These are phyloP conservation scores for Pseudopleuronectes americanus DNA, from an alignment of 2,797 vertebrate genomes.

Conservation along the genomic window DNA sequence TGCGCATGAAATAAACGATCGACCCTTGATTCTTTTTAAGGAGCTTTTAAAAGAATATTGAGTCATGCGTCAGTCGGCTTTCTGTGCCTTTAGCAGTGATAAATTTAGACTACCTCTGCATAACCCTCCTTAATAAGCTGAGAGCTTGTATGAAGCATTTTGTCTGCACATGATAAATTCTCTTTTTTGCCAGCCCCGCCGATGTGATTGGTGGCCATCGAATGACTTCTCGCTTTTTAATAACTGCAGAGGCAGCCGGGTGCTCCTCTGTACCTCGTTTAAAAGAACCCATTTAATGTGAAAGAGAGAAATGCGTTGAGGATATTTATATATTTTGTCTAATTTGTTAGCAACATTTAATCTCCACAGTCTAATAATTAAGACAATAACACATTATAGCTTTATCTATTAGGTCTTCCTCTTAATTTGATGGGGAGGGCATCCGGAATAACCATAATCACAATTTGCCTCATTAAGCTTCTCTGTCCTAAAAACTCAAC, in stretches of 20 bases:
- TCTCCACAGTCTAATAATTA: background rate
- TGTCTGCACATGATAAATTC: conserved; percentile 37
- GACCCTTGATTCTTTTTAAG: conserved; percentile 15
- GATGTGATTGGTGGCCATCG: conserved; percentile 18
- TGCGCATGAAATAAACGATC: background rate
- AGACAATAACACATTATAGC: background rate
- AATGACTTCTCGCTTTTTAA: conserved; percentile 43
- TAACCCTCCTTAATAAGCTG: conserved; percentile 41
- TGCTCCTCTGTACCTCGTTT: conserved; percentile 16
- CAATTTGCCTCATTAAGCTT: too few species aligned
- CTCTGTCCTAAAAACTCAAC: too few species aligned
- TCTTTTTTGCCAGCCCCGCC: conserved; percentile 35
- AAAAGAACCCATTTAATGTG: conserved; percentile 48
- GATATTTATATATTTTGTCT: background rate
- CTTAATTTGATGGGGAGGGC: conserved; percentile 8
- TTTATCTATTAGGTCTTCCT: conserved; percentile 2
- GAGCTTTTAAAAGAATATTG: conserved; percentile 19
- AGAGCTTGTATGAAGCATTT: conserved; percentile 32
- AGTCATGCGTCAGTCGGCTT: conserved; percentile 19
- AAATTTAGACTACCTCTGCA: conserved; percentile 42
- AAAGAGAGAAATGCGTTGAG: conserved; percentile 31
- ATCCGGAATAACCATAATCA: too few species aligned
- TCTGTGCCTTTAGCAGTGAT: conserved; percentile 26
- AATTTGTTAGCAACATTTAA: background rate
- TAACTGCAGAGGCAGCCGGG: conserved; percentile 38